Evolutionary conservation across 2,113 vertebrate genomes (phyloP), one percentile per base, ranked within the genome.

Genomic region (Gorilla gorilla): DNA sequence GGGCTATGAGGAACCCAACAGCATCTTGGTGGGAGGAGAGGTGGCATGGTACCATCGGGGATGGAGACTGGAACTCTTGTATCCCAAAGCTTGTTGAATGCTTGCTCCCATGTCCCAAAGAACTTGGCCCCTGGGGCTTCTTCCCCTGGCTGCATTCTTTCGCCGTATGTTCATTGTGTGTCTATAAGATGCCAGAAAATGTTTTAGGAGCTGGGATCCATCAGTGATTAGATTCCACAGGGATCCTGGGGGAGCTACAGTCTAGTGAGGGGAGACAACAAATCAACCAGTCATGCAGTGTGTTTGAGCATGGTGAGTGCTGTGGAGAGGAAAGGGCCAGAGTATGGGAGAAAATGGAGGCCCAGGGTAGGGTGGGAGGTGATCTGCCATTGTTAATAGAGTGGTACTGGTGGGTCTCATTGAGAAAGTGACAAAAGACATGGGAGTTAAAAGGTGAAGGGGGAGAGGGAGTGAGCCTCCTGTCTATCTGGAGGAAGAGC

Each of bases 81-180:
- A 72, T 72, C 38, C 38, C 64, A 93, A 79, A 86, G 17, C 5
- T 32, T 89, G 5, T 78, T 73, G n/a, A 20, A 92, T 92, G 18
- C 75, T 90, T 76, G 40, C 9, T 81, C 48, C 76, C 72, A 43
- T 64, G 68, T 72, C 30, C 40, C 38, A 89, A 86, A 96, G 83
- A 64, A 30, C 32, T 92, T 83, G 25, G 57, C 35, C 55, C 50
- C 81, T 81, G 18, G 48, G 43, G 16, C 17, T 96, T 88, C 52
- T 73, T 94, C 7, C 27, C 25, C 18, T 95, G 86, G 66, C 52
- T 72, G 8, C 16, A 14, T 92, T 92, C 81, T 96, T 96, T 81
- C 22, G 70, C 30, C 3, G 20, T 73, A 55, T 81, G 38, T 78
- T 80, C 73, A 93, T 8, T 66, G 72, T 89, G 40, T 87, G 61